Conservation (phyloP, 1,140 invertebrate species). For the Euwallacea fornicatus region DNA sequence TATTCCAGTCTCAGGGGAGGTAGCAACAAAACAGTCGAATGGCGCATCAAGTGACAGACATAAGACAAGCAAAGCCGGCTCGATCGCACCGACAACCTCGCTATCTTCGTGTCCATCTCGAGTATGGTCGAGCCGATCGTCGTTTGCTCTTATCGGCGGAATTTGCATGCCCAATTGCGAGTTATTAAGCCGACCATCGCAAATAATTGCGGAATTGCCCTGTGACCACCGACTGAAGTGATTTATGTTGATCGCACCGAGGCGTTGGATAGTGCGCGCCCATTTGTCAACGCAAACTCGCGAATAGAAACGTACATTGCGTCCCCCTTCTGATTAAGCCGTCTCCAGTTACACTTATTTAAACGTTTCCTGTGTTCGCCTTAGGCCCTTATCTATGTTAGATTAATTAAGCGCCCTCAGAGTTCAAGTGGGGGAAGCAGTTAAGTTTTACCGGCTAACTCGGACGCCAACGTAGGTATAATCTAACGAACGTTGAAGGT, state of each 20-base stretch:
- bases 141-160: slow-evolving; percentile 3
- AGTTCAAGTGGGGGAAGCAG: no score
- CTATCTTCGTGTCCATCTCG: slow-evolving; percentile 14
- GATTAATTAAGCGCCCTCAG: slow-evolving; percentile 6
- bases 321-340: background rate
- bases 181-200: slow-evolving; percentile 16
- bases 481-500: slow-evolving; percentile 15
- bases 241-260: slow-evolving; percentile 4
- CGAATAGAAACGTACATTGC: background rate
- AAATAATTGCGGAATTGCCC: background rate
- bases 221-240: background rate
- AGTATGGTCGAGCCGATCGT: slow-evolving; percentile 3
- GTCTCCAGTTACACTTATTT: slow-evolving; percentile 4
- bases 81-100: background rate
- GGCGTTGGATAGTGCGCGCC: background rate
- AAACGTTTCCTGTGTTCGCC: slow-evolving; percentile 1
- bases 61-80: slow-evolving; percentile 5
- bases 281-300: background rate
- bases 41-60: background rate
- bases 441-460: slow-evolving; percentile 10
- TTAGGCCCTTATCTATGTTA: slow-evolving; percentile 1
- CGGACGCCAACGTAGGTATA: background rate
- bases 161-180: slow-evolving; percentile 25
- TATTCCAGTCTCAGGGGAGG: no score
- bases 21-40: no score